A percentile compares a stretch with the other conserved stretches of the same genome.
Conservation (phyloP, 2,113 vertebrate species). For the Hirundichthys speculiger region DNA sequence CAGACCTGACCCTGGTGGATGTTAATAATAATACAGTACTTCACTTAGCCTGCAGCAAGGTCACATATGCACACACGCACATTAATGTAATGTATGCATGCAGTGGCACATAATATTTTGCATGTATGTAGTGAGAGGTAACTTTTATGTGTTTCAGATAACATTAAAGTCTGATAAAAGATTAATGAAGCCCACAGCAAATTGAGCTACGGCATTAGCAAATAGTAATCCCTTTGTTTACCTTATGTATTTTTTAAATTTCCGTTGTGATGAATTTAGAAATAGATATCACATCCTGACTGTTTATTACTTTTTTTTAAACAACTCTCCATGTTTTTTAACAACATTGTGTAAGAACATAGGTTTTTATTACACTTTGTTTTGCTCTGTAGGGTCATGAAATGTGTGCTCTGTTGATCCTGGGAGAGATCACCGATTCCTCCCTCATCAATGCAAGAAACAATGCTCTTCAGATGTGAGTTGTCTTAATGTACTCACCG, state of each 20-base stretch:
- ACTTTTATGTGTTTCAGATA: too few species aligned
- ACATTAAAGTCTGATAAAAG: too few species aligned
- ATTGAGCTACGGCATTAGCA: too few species aligned
- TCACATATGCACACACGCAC: slow-evolving; percentile 57
- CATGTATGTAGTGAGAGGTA: slow-evolving; percentile 13
- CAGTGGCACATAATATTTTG: slow-evolving; percentile 12
- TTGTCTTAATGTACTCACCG: slow-evolving; percentile 1
- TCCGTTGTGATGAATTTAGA: too few species aligned
- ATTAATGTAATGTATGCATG: slow-evolving; percentile 26
- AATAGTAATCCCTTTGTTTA: too few species aligned
- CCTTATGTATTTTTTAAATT: background rate
- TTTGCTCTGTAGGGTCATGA: slow-evolving; percentile 88
- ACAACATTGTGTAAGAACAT: background rate
- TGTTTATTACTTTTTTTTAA: background rate
- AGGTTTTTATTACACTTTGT: slow-evolving; percentile 12
- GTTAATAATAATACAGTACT: slow-evolving; percentile 96
- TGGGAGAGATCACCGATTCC: slow-evolving; percentile 92
- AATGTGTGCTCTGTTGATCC: slow-evolving; percentile 97
- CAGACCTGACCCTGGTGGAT: slow-evolving; percentile 92
- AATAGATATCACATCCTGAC: too few species aligned
- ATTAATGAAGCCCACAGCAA: too few species aligned
- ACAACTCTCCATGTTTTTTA: background rate
- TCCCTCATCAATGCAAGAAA: slow-evolving; percentile 97
- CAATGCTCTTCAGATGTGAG: slow-evolving; percentile 95
- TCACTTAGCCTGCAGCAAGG: slow-evolving; percentile 98